Conservation (phyloP, 1,140 invertebrate genomes). For the Diorhabda elongata region DNA sequence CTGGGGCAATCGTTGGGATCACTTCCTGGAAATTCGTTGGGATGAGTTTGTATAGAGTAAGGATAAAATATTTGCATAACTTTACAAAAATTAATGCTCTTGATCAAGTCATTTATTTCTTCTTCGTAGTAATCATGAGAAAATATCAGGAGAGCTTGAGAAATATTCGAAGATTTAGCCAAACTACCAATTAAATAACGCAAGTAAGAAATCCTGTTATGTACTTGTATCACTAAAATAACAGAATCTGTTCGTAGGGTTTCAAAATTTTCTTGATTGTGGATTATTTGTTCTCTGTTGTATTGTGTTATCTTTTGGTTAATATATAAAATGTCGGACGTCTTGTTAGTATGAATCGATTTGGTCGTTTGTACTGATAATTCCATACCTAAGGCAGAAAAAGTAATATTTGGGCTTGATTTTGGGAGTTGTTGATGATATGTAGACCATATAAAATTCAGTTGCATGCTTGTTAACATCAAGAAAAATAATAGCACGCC, state of each 20-base stretch:
- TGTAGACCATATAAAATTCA: too few species aligned
- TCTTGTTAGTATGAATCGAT: conserved; percentile 8
- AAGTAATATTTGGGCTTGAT: too few species aligned
- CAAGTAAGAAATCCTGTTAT: conserved; percentile 90
- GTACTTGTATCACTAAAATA: conserved; percentile 79
- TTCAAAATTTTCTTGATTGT: conserved; percentile 72
- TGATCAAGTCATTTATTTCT: conserved; percentile 86
- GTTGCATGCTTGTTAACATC: too few species aligned
- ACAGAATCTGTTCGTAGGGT: conserved; percentile 71
- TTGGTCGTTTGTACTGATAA: too few species aligned
- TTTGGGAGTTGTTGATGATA: too few species aligned
- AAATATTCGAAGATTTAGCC: conserved; percentile 82
- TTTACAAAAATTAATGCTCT: conserved; percentile 81
- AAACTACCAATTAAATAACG: conserved; percentile 88
- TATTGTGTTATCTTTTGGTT: conserved; percentile 59
- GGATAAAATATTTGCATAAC: conserved; percentile 98
- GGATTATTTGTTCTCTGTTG: conserved; percentile 65
- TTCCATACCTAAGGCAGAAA: too few species aligned
- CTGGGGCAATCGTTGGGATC: conserved; percentile 90
- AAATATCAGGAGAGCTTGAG: conserved; percentile 86
- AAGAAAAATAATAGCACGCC: too few species aligned
- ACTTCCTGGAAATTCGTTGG: conserved; percentile 85
- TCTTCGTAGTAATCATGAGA: conserved; percentile 93
- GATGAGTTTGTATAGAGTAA: conserved; percentile 90
- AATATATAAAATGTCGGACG: conserved; percentile 59